Evolutionary conservation across 23 tunicate genomes (phyloP).

Genomic region (Oikopleura albicans): DNA sequence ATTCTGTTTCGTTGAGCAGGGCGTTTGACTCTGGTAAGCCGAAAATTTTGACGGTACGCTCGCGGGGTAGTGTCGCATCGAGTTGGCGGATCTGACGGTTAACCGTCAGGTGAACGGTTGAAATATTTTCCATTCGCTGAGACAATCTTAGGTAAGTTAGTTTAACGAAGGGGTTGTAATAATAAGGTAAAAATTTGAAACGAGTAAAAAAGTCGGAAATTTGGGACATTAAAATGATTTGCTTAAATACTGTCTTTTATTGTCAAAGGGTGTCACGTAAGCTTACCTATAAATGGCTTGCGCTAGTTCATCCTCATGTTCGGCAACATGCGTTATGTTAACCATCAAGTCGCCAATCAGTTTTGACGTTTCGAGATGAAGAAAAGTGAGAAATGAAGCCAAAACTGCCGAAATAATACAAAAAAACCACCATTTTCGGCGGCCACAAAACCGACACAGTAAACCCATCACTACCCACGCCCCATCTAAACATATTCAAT

Average conservation of each 20-base stretch:
- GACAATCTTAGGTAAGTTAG: too few species aligned
- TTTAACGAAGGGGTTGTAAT: too few species aligned
- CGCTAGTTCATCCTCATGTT: background rate
- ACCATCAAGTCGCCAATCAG: background rate
- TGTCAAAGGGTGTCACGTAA: too few species aligned
- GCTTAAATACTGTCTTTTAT: too few species aligned
- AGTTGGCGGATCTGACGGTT: background rate
- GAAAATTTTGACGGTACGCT: background rate
- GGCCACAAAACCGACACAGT: background rate
- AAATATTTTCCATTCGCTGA: background rate
- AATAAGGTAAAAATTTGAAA: too few species aligned
- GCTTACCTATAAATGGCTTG: too few species aligned
- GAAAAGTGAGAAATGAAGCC: background rate
- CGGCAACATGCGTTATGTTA: background rate
- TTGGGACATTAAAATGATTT: too few species aligned
- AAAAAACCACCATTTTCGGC: slow-evolving; percentile 15
- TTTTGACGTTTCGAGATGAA: background rate
- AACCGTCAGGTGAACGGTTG: background rate
- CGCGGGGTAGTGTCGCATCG: background rate
- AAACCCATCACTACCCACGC: too few species aligned
- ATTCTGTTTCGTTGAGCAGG: background rate
- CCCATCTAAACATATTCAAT: too few species aligned
- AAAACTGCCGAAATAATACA: background rate
- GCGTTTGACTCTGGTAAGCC: background rate
- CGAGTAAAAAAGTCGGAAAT: too few species aligned